Percentiles rank a stretch among this genome's conserved stretches.
phyloP scores from a whole-genome alignment of 1,140 invertebrate genomes.

The Tigriopus japonicus region DNA sequence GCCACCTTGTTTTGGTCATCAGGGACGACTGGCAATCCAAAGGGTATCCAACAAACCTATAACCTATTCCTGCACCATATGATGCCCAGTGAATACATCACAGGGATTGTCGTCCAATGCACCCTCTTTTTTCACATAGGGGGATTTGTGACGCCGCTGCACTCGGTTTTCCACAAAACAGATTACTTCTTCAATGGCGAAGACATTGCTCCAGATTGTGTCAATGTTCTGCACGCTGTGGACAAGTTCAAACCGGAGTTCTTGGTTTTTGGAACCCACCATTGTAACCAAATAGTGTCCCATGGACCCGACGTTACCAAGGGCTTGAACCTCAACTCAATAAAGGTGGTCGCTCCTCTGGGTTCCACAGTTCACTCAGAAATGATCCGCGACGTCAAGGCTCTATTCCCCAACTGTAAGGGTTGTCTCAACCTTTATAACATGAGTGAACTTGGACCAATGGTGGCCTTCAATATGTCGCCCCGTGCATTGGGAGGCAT shows the following conservation, averaged over 20 bases:
- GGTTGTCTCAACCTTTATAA: background rate
- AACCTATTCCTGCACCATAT: background rate
- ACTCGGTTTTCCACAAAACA: background rate
- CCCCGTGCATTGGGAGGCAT: background rate
- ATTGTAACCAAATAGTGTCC: background rate
- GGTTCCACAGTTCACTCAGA: too few species aligned
- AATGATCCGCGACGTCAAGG: too few species aligned
- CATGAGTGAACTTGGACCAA: background rate
- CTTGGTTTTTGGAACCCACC: background rate
- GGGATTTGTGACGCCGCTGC: background rate
- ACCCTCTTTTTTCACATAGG: background rate
- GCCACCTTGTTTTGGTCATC: background rate
- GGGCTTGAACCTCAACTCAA: background rate
- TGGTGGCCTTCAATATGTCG: background rate
- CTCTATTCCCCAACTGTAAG: background rate
- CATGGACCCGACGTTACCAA: background rate
- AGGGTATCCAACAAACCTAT: background rate
- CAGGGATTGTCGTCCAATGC: background rate
- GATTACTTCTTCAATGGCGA: background rate
- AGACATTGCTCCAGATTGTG: background rate
- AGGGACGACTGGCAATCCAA: background rate
- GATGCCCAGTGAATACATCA: background rate
- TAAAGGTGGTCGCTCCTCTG: background rate
- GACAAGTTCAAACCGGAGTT: background rate
- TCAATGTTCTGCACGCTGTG: background rate